These are phyloP conservation scores for Oxytorus armatus DNA, from an alignment of 2,888 invertebrate species.

Conservation along the genomic window DNA sequence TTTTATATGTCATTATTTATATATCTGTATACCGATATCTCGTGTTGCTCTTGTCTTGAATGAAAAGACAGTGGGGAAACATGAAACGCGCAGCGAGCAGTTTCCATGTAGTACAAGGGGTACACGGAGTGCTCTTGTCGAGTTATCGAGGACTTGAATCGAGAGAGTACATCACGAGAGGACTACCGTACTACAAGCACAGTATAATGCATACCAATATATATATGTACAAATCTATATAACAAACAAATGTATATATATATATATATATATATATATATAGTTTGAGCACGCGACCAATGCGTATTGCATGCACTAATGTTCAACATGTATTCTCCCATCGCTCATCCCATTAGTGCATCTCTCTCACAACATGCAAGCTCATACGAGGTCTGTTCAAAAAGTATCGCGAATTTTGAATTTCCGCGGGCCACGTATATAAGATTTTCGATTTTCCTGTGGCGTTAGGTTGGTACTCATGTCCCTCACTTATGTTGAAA, in stretches of 20 bases:
- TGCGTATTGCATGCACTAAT: slow-evolving; percentile 14
- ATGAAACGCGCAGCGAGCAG: slow-evolving; percentile 39
- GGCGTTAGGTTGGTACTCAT: too few species aligned
- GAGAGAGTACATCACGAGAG: slow-evolving; percentile 44
- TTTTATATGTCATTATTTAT: not conserved
- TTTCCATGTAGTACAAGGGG: slow-evolving; percentile 27
- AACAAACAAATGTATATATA: not conserved
- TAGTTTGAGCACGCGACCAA: not conserved
- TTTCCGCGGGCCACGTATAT: too few species aligned
- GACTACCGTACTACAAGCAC: slow-evolving; percentile 4
- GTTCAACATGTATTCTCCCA: slow-evolving; percentile 1
- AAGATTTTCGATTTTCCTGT: too few species aligned
- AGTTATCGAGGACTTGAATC: slow-evolving; percentile 56
- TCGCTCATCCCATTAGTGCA: not conserved
- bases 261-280: not conserved
- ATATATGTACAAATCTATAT: not conserved
- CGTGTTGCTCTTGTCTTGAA: slow-evolving; percentile 23
- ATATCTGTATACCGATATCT: slow-evolving; percentile 14
- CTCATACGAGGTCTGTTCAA: not conserved
- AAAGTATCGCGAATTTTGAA: too few species aligned
- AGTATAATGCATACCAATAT: not conserved
- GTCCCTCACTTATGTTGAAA: too few species aligned
- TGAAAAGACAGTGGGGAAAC: slow-evolving; percentile 25
- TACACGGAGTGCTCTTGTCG: slow-evolving; percentile 45
- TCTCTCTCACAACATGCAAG: slow-evolving; percentile 1